These are phyloP conservation scores for Apostichopus japonicus DNA, from an alignment of 35 echinoderm and acorn worm species.

Conservation along the genomic window DNA sequence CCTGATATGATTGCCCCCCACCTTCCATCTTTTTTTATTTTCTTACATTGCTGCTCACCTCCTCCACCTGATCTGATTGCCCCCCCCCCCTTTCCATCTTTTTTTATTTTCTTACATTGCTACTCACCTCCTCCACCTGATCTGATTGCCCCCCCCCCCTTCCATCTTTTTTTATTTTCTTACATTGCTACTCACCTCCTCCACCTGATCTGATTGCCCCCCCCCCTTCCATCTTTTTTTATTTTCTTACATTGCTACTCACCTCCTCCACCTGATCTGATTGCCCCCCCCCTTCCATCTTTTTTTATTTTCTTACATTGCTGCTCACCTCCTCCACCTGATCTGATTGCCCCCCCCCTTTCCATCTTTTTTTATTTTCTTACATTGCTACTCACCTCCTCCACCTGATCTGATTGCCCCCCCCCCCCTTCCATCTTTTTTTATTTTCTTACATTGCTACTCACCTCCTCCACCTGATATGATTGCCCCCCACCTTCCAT, in stretches of 20 bases:
- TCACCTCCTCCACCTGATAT: constrained; percentile 8
- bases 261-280: constrained; percentile 50
- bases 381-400: background rate
- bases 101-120: background rate
- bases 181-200: background rate
- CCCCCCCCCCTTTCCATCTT: background rate
- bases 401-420: too few species aligned
- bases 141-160: too few species aligned
- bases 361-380: background rate
- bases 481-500: background rate
- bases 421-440: background rate
- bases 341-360: too few species aligned
- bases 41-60: background rate
- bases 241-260: background rate
- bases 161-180: background rate
- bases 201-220: too few species aligned
- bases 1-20: too few species aligned
- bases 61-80: too few species aligned
- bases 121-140: constrained; percentile 29
- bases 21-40: background rate
- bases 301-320: background rate
- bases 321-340: constrained; percentile 18
- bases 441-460: background rate
- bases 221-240: background rate
- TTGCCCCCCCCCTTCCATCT: background rate